A percentile compares a stretch with the other conserved stretches of the same genome.
Evolutionary conservation across 2,113 vertebrate species (phyloP).

Genomic region (Saguinus midas): DNA sequence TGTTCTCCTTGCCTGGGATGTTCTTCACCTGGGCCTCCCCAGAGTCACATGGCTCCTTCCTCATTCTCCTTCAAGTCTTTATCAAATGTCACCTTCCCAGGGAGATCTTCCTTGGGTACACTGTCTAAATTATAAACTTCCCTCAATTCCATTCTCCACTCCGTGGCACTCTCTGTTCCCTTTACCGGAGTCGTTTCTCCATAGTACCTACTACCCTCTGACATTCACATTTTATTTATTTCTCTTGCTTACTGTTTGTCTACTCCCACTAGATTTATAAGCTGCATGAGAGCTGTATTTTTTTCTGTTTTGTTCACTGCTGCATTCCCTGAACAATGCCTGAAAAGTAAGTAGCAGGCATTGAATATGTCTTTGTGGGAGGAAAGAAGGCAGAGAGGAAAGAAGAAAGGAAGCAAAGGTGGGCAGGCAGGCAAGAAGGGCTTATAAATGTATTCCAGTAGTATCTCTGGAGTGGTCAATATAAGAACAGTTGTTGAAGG

Average conservation of each 20-base stretch:
- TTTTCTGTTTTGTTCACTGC: background rate
- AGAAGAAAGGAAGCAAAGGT: fast-evolving
- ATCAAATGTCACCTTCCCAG: background rate
- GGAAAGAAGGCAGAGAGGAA: background rate
- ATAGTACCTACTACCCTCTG: background rate
- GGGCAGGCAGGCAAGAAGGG: background rate
- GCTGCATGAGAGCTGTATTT: background rate
- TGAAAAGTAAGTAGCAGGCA: background rate
- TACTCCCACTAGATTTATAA: background rate
- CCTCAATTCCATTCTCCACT: background rate
- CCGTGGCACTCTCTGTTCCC: background rate
- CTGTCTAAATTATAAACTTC: background rate
- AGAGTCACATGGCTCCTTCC: background rate
- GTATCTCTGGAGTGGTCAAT: background rate
- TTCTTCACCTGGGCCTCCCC: background rate
- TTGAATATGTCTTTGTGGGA: background rate
- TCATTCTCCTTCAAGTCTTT: background rate
- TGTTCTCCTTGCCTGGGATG: background rate
- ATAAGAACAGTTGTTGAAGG: background rate
- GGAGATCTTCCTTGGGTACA: background rate
- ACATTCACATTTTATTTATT: background rate
- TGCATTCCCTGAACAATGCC: background rate
- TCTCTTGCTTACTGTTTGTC: background rate
- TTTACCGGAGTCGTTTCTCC: background rate
- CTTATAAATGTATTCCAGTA: background rate